These are phyloP conservation scores for Semotilus atromaculatus DNA, from an alignment of 2,797 vertebrate species.

Conservation along the genomic window DNA sequence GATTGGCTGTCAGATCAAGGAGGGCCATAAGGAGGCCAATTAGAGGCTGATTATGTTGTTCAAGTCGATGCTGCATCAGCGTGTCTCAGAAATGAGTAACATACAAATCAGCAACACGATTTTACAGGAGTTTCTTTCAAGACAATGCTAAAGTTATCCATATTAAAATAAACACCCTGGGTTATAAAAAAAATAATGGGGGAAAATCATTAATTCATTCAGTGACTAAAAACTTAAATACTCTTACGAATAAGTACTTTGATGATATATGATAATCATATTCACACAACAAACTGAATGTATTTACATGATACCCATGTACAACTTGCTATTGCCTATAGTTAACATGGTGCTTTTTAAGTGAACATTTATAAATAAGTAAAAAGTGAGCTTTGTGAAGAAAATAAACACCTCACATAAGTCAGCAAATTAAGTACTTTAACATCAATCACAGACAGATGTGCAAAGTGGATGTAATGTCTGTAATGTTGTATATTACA, in stretches of 20 bases:
- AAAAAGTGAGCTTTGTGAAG: not conserved
- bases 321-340: not conserved
- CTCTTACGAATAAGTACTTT: not conserved
- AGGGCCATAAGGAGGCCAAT: constrained; percentile 45
- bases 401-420: not conserved
- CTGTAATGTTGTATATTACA: not conserved
- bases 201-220: not conserved
- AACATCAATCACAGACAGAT: constrained; percentile 2
- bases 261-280: not conserved
- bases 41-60: constrained; percentile 43
- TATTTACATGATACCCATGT: not conserved
- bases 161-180: not conserved
- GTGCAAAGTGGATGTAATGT: not conserved
- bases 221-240: not conserved
- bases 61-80: constrained; percentile 1
- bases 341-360: not conserved
- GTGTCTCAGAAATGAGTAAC: not conserved
- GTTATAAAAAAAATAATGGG: rapidly evolving
- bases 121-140: not conserved
- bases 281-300: not conserved
- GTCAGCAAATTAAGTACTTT: not conserved
- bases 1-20: constrained; percentile 50
- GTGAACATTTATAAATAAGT: not conserved
- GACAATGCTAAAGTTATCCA: not conserved
- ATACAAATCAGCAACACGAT: not conserved